A percentile compares a stretch with the other conserved stretches of the same genome.
Conservation (phyloP, 1,140 invertebrate species). For the Pollicipes pollicipes region DNA sequence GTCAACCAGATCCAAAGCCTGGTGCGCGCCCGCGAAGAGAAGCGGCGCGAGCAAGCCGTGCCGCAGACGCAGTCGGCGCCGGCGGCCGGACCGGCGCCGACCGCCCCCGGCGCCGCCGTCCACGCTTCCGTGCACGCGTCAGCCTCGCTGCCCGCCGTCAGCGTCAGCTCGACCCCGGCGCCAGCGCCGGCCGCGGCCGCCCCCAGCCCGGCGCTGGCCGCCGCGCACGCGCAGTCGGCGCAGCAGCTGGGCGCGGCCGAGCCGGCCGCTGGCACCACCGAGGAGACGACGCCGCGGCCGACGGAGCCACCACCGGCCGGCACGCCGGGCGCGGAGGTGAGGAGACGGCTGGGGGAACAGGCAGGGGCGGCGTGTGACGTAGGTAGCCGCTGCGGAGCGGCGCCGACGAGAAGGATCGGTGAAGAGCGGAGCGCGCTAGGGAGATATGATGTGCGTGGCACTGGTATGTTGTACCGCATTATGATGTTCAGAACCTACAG, state of each 20-base stretch:
- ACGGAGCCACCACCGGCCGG: background rate
- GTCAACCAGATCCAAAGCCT: slow-evolving; percentile 55
- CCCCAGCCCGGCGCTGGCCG: background rate
- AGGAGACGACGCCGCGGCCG: background rate
- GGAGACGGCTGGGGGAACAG: no score
- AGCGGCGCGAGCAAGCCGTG: slow-evolving; percentile 19
- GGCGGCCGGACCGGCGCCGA: no score
- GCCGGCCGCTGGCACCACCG: no score
- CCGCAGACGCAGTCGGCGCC: background rate
- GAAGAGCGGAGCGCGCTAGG: no score
- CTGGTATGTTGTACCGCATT: no score
- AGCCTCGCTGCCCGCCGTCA: background rate
- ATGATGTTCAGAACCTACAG: no score
- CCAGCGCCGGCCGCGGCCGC: background rate
- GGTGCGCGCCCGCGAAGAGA: slow-evolving; percentile 41
- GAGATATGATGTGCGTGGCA: no score
- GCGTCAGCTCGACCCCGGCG: background rate
- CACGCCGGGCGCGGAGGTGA: background rate
- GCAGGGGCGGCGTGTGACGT: no score
- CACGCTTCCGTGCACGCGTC: background rate
- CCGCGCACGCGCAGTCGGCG: background rate
- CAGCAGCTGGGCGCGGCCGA: background rate
- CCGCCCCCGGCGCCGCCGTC: no score
- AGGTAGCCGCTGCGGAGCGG: no score
- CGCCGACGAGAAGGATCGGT: no score